Percentiles rank a stretch among this genome's conserved stretches.
Evolutionary conservation across 2,888 invertebrate genomes (phyloP).

Genomic region (Plebejus anna): DNA sequence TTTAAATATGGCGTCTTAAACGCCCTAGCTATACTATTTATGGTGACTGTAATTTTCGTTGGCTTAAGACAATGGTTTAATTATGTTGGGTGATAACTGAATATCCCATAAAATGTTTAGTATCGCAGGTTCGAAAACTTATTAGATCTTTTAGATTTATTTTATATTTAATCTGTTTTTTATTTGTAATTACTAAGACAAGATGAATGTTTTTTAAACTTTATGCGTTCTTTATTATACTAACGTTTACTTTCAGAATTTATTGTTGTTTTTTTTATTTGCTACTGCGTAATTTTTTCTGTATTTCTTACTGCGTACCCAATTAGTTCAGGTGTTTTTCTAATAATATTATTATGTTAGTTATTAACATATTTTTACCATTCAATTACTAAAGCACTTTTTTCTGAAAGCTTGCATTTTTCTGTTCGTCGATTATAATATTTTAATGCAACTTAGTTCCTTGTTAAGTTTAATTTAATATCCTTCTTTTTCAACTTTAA

Average conservation of each 20-base stretch:
- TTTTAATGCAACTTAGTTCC: too few relatives aligned
- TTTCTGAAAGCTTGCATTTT: too few relatives aligned
- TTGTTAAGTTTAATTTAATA: too few relatives aligned
- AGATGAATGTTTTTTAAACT: background rate
- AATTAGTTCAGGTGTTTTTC: background rate
- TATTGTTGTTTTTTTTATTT: background rate
- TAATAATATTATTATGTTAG: background rate
- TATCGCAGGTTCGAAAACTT: conserved; percentile 50
- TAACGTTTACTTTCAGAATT: background rate
- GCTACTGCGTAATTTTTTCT: background rate
- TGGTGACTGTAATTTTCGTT: conserved; percentile 66
- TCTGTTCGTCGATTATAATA: too few relatives aligned
- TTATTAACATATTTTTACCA: too few relatives aligned
- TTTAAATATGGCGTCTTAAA: conserved; percentile 73
- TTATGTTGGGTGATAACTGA: conserved; percentile 71
- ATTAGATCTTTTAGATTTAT: conserved; percentile 39
- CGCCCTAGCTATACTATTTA: conserved; percentile 61
- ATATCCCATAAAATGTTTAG: conserved; percentile 59
- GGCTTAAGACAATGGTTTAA: conserved; percentile 73
- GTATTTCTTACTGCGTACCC: too few relatives aligned
- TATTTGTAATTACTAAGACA: conserved; percentile 17
- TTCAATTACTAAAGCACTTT: too few relatives aligned
- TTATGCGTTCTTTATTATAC: background rate
- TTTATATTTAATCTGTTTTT: conserved; percentile 20
- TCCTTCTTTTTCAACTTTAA: too few relatives aligned